Evolutionary conservation across 2,797 vertebrate genomes (phyloP), one percentile per base, ranked within the genome.

Genomic region (Chaenodraco wilsoni): DNA sequence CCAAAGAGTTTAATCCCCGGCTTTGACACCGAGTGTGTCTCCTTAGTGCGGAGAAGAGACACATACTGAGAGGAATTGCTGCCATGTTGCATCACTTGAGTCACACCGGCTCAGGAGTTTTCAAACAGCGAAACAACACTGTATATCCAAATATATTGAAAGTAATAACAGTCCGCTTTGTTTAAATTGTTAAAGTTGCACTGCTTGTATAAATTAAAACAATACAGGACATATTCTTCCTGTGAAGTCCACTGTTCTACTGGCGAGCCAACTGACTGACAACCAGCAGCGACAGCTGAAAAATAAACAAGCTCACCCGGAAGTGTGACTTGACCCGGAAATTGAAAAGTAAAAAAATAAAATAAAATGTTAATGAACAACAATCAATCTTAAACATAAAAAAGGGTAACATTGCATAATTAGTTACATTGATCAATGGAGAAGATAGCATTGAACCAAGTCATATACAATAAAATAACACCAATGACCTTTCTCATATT

Each of bases 21-120:
- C 65, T 70, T 5, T 49, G 84, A 61, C 81, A 63, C 9, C 55
- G 65, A 17, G 65, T 13, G 0, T 81, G 69, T 69, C 81, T 86
- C 64, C 80, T 84, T 2, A 93, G 33, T 2, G 72, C 82, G 11
- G 81, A 79, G 17, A 90, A 21, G 3, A 94, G 41, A 81, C 79
- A 67, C 44, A 83, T 77, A 37, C 12, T 84, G 40, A 90, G 73
- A 67, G 71, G 67, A 65, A 69, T 79, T 83, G 81, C 79, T 88
- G 91, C 90, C 93, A 93, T 92, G 65, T 93, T 93, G 88, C 92
- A 81, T 94, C 92, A 93, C 81, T 82, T 78, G 9, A 27, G 7
- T 54, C 43, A 63, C 45, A 21, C 45, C n/a, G 44, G 9, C 7
- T 16, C 15, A 4, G 14, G 48, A 78, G 68, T 82, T 78, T 76